Evolutionary conservation across 2,113 vertebrate genomes (phyloP).

Genomic region (Telmatochromis brachygnathus): DNA sequence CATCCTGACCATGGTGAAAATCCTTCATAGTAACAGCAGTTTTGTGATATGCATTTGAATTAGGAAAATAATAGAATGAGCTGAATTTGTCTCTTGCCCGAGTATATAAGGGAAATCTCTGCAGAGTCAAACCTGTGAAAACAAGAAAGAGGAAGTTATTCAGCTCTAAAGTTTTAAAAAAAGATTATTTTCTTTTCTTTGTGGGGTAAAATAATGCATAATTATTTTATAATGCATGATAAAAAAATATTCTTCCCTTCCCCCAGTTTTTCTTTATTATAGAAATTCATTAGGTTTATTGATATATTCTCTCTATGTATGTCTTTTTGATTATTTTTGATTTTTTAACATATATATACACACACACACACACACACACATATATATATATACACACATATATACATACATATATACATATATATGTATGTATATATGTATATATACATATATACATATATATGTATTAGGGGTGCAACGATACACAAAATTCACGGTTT

Average conservation of each 20-base stretch:
- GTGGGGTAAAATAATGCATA: background rate
- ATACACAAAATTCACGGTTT: too few relatives aligned
- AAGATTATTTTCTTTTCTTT: background rate
- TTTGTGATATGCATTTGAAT: background rate
- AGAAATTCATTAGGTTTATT: background rate
- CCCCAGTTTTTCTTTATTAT: background rate
- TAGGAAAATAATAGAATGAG: background rate
- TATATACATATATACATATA: too few relatives aligned
- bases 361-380: fast-evolving
- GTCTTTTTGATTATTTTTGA: background rate
- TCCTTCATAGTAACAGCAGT: background rate
- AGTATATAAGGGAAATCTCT: background rate
- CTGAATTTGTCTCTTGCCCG: background rate
- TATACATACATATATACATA: fast-evolving
- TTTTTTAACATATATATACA: background rate
- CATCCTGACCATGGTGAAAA: background rate
- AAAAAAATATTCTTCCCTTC: fast-evolving
- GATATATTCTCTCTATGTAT: background rate
- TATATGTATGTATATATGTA: too few relatives aligned
- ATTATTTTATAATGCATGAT: background rate
- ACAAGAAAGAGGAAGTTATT: background rate
- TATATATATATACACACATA: too few relatives aligned
- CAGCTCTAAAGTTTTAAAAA: background rate
- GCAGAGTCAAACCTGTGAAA: background rate
- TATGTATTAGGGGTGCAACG: too few relatives aligned